Evolutionary conservation across 1,140 invertebrate genomes (phyloP), one percentile per base, ranked within the genome.

Genomic region (Aphis craccivora): DNA sequence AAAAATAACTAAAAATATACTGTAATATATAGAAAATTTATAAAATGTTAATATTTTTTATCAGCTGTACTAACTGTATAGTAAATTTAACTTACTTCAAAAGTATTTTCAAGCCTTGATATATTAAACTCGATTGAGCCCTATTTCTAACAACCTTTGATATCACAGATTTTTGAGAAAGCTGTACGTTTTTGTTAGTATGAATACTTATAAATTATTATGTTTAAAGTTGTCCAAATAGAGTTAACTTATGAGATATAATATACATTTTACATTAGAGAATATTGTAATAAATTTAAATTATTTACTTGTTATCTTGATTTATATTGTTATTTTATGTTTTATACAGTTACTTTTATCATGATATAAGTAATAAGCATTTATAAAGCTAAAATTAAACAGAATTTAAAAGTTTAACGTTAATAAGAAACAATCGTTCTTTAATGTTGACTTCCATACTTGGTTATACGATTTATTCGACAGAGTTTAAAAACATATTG

Each of bases 311-410:
- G 11, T n/a, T 67, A 30, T 67, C 60, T n/a, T 67, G 60, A 67
- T 67, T 67, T 67, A 67, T 67, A n/a, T 14, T 67, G 60, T 76
- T 76, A 35, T 76, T 76, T 76, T 76, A 76, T 76, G n/a, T 76
- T 76, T n/a, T 76, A 5, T 18, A 76, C n/a, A n/a, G 1, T n/a
- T 76, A 76, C 30, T n/a, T 67, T n/a, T 76, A n/a, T 18, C 14
- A 18, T n/a, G n/a, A 76, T 14, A 14, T 45, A 45, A 45, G 45
- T 11, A 45, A 30, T 30, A 67, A 67, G 2, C 55, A 67, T 67
- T 67, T n/a, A 30, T 67, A 67, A 30, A 67, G 11, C 30, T n/a
- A 30, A 20, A 60, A 11, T 60, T 11, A 60, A 60, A 60, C 8
- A 5, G 11, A 67, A 30, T 67, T 67, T 67, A 67, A 76, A 76